A percentile compares a stretch with the other conserved stretches of the same genome.
Evolutionary conservation across 2,113 vertebrate species (phyloP).

Genomic region (Cairina moschata): DNA sequence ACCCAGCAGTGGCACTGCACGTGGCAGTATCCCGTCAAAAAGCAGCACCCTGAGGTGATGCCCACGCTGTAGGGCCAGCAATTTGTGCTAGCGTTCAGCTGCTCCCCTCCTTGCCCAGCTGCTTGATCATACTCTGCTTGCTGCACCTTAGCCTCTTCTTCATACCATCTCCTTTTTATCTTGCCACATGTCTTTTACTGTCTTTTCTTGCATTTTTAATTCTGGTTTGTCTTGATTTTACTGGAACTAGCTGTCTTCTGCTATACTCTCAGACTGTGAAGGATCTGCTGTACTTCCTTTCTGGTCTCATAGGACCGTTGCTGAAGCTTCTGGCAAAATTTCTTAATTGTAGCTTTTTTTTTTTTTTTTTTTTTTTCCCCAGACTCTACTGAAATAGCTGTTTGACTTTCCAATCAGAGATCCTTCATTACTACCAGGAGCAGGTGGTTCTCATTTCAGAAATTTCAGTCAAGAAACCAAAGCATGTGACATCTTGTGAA

Average conservation of each 20-base stretch:
- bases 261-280: neutral
- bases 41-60: neutral
- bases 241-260: neutral
- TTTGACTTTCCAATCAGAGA: constrained; percentile 25
- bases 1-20: neutral
- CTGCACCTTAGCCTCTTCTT: neutral
- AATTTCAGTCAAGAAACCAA: constrained; percentile 31
- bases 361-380: neutral
- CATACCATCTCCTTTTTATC: neutral
- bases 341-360: neutral
- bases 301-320: constrained; percentile 14
- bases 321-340: constrained; percentile 43
- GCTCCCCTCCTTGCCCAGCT: neutral
- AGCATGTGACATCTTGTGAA: constrained; percentile 44
- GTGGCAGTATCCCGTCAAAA: neutral
- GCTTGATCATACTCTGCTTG: neutral
- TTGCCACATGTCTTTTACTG: neutral
- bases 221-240: neutral
- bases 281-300: constrained; percentile 46
- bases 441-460: constrained; percentile 58
- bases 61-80: neutral
- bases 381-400: constrained; percentile 20
- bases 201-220: neutral
- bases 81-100: neutral
- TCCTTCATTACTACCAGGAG: constrained; percentile 16